Base-by-base conservation (phyloP, 2,797 vertebrate genomes). In the Benthosema pterotum region DNA sequence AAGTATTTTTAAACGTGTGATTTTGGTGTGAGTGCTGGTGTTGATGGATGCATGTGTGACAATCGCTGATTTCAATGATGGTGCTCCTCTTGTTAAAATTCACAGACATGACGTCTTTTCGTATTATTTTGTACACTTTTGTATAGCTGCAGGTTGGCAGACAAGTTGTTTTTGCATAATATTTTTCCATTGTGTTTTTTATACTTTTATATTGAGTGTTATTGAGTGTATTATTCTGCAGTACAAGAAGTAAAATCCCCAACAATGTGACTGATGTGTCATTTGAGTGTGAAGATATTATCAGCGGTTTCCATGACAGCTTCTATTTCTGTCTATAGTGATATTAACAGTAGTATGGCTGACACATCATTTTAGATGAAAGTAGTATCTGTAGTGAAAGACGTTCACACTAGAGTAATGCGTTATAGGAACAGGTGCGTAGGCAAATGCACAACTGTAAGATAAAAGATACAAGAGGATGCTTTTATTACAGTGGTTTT, bases 21-120 rank as follows among this genome's bases (percentile, higher is more conserved):
- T 15, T 69, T 72, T 25, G 66, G n/a, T 60, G 53, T 61, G 74
- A 51, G 65, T 60, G 68, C 11, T 46, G 42, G 53, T 69, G 46
- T 69, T 57, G 42, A 45, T 68, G 60, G 42, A 45, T 1, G 57
- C 16, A 43, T 69, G 65, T 77, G 66, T 73, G 80, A 74, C 55
- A 60, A 79, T 80, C 81, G 78, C 85, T 83, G 87, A 88, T 89
- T 90, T 88, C 86, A 84, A 77, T 67, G 32, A 83, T 52, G 88
- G 88, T 89, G 86, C 89, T 88, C 87, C 65, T 79, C 53, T 60
- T 75, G 22, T 25, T 25, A 25, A 52, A 82, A 60, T 80, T 65
- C 52, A 52, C 11, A 85, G 80, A 87, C 76, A 61, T 76, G 72
- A 71, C 75, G 74, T 81, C 71, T 79, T 25, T 55, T 56, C 32